Base-by-base conservation (phyloP, 2,797 vertebrate genomes). In the Semaprochilodus insignis region DNA sequence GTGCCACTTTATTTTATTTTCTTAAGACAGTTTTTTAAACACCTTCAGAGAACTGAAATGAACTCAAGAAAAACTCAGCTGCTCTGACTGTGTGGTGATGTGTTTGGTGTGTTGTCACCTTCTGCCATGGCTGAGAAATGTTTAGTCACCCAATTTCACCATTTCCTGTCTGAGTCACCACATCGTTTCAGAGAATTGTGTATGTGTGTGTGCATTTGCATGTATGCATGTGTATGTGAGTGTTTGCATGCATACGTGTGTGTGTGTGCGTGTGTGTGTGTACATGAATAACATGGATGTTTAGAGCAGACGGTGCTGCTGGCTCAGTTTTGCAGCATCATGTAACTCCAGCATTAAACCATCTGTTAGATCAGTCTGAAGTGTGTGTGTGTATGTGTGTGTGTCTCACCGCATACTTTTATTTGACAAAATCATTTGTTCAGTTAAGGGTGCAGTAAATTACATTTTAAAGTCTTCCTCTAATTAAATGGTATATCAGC, bases 261-360 rank as follows among this genome's bases (percentile, higher is more conserved):
- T 4, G 6, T 4, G 15, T 62, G 44, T 52, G 44, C 57, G 60
- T n/a, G 21, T 59, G 77, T 51, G 60, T 65, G 52, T 54, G 52
- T 54, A 0, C 16, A 19, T 1, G 54, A 7, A 67, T 17, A 21
- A 19, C 17, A 0, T 4, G 17, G 21, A 7, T 19, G 54, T 57
- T 19, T 21, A 34, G 19, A 17, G 8, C 34, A 40, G 84, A 71
- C 87, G 82, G 80, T 34, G 87, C 71, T 70, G 76, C 80, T 81
- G 60, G 82, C 57, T 51, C 36, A 23, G 65, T 85, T 87, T 78
- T 89, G 85, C 16, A 87, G 82, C 87, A 89, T 83, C 78, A 83
- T 62, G 80, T 77, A 60, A 80, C 72, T 80, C 11, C 0, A 72
- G 48, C 17, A 25, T 59, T 74, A 57, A 84, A 74, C 89, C 86